Evolutionary conservation across 2,113 vertebrate genomes (phyloP).

Genomic region (Chrysemys picta): DNA sequence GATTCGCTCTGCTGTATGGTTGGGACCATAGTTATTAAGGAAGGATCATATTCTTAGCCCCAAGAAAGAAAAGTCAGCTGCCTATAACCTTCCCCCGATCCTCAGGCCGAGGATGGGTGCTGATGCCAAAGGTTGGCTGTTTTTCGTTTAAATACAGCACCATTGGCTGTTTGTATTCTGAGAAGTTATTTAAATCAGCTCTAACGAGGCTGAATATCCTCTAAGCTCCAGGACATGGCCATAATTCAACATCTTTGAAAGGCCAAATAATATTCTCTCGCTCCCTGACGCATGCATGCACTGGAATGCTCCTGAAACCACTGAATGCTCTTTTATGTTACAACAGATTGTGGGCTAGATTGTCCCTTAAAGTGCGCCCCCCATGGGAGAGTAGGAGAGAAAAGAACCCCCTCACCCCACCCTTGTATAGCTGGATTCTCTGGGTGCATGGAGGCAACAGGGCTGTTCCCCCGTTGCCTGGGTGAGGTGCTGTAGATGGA

Average conservation of each 20-base stretch:
- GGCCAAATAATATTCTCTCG: not conserved
- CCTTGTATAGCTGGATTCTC: not conserved
- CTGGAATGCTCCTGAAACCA: not conserved
- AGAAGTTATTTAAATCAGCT: not conserved
- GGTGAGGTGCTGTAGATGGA: too few relatives aligned
- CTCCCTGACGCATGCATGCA: accelerated
- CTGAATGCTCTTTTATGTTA: not conserved
- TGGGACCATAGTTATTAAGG: accelerated
- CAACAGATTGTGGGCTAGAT: not conserved
- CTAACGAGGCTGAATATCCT: not conserved
- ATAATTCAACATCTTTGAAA: not conserved
- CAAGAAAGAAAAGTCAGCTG: not conserved
- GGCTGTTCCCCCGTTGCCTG: too few relatives aligned
- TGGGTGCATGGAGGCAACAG: too few relatives aligned
- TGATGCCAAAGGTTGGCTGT: not conserved
- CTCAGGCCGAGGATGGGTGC: accelerated
- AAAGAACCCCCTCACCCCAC: too few relatives aligned
- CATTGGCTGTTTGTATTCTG: not conserved
- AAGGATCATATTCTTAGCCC: not conserved
- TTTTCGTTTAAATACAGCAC: not conserved
- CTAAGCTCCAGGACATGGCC: not conserved
- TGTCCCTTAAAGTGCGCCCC: not conserved
- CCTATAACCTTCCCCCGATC: not conserved
- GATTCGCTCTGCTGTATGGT: not conserved
- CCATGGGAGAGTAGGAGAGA: not conserved